phyloP scores from a whole-genome alignment of 2,797 vertebrate species.

The Oryzias dopingdopingensis region DNA sequence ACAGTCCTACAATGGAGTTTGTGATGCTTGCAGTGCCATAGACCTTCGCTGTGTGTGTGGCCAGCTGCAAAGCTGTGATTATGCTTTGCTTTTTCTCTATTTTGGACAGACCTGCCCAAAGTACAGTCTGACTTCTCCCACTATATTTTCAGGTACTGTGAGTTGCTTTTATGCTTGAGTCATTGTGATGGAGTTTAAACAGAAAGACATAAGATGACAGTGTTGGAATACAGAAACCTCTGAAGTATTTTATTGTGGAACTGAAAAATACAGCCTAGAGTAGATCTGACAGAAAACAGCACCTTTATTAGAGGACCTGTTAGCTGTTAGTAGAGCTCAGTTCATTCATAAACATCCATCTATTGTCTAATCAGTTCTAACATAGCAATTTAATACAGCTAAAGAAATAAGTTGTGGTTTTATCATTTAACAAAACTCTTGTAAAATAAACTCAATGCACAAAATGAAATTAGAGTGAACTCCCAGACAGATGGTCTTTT shows the following conservation, averaged over 20 bases:
- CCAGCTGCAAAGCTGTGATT: constrained; percentile 45
- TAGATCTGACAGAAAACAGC: constrained; percentile 63
- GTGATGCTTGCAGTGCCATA: constrained; percentile 33
- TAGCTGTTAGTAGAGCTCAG: constrained; percentile 30
- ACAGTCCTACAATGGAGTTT: constrained; percentile 20
- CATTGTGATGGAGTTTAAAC: constrained; percentile 17
- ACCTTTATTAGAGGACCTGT: constrained; percentile 56
- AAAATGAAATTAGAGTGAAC: constrained; percentile 26
- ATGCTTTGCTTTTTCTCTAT: constrained; percentile 27
- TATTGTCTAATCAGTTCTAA: constrained; percentile 20
- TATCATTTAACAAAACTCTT: constrained; percentile 57
- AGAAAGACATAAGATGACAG: constrained; percentile 24
- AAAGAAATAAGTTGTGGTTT: constrained; percentile 53
- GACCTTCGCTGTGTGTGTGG: constrained; percentile 63
- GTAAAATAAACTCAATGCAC: constrained; percentile 59
- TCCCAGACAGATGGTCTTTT: constrained; percentile 38
- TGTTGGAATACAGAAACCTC: constrained; percentile 40
- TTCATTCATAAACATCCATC: constrained; percentile 32
- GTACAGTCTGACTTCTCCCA: constrained; percentile 14
- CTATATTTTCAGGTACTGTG: constrained; percentile 19
- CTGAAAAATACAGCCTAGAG: constrained; percentile 32
- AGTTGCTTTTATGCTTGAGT: constrained; percentile 21
- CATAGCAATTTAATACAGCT: constrained; percentile 58
- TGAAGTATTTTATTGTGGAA: constrained; percentile 19
- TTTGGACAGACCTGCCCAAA: constrained; percentile 33